Conservation (phyloP, 2,888 invertebrate species). For the Lordiphosa andalusiaca region DNA sequence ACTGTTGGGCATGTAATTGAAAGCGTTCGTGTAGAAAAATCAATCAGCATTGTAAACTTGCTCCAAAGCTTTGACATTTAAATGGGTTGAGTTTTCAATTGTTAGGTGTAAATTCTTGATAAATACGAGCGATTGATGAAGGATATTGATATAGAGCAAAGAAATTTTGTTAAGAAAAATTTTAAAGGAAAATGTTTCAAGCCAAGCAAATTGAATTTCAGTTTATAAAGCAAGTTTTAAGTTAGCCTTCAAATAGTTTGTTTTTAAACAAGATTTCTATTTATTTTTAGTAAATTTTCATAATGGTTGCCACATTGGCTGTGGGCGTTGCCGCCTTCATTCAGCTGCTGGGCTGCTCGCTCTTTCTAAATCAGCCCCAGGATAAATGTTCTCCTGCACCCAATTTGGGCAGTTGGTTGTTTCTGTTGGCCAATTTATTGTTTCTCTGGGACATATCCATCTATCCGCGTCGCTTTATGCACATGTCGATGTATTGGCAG, state of each 20-base stretch:
- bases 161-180: too few relatives aligned
- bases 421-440: slow-evolving; percentile 55
- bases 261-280: too few relatives aligned
- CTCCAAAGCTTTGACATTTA: slow-evolving; percentile 21
- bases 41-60: slow-evolving; percentile 47
- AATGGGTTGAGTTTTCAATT: slow-evolving; percentile 30
- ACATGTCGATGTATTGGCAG: slow-evolving; percentile 52
- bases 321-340: slow-evolving; percentile 48
- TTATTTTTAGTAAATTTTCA: neutral
- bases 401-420: slow-evolving; percentile 63
- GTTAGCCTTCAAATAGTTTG: too few relatives aligned
- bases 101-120: neutral
- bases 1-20: slow-evolving; percentile 43
- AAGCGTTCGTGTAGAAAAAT: slow-evolving; percentile 58
- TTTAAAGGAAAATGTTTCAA: too few relatives aligned
- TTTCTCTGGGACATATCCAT: slow-evolving; percentile 55
- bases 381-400: slow-evolving; percentile 70
- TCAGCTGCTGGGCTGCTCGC: slow-evolving; percentile 56
- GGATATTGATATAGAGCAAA: neutral
- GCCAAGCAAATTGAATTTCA: too few relatives aligned
- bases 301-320: slow-evolving; percentile 50
- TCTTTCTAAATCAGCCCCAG: slow-evolving; percentile 60
- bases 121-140: neutral
- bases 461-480: slow-evolving; percentile 65
- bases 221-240: too few relatives aligned